Conservation (phyloP, 2,797 vertebrate species). For the Myotis myotis region DNA sequence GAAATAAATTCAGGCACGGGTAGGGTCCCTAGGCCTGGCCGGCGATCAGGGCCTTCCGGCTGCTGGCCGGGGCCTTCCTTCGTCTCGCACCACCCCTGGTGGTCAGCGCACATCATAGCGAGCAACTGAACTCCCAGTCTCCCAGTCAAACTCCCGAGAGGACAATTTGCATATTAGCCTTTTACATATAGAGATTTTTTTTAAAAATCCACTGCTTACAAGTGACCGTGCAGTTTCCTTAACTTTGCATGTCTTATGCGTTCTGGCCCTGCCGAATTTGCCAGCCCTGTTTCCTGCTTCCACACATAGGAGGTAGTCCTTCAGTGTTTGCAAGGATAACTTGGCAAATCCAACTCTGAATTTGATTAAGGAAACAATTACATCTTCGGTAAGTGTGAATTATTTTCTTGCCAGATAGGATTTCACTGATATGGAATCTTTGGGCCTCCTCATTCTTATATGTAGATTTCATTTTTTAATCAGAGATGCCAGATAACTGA, state of each 20-base stretch:
- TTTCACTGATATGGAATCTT: neutral
- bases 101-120: no score
- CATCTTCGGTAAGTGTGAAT: neutral
- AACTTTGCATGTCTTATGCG: neutral
- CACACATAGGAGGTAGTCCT: neutral
- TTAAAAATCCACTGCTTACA: neutral
- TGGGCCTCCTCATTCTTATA: neutral
- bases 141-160: no score
- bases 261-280: neutral
- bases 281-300: neutral
- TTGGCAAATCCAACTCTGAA: neutral
- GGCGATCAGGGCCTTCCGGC: no score
- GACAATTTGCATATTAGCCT: no score
- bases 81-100: no score
- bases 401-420: constrained; percentile 1
- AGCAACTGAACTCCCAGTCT: no score
- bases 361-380: neutral
- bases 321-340: neutral
- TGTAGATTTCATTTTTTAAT: constrained; percentile 34
- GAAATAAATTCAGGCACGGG: no score
- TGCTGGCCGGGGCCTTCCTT: no score
- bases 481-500: neutral
- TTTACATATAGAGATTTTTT: neutral
- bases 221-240: neutral
- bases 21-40: no score